Conservation (phyloP, 2,113 vertebrate genomes). For the Cynocephalus volans region DNA sequence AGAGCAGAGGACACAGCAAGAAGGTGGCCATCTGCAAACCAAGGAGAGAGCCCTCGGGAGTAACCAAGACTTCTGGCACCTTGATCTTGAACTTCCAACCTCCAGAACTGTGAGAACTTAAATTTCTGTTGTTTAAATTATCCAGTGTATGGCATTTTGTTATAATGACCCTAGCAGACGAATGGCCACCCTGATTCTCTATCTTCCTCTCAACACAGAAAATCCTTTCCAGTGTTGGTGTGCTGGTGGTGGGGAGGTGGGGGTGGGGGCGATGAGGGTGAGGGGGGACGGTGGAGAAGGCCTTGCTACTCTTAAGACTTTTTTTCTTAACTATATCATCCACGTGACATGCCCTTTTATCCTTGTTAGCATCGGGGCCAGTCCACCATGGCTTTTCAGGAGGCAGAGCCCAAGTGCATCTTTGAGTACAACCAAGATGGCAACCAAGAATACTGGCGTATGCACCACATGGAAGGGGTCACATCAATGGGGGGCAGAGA, state of each 20-base stretch:
- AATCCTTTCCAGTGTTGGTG: neutral
- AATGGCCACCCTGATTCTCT: neutral
- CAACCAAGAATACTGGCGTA: neutral
- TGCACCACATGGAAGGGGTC: neutral
- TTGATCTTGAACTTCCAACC: neutral
- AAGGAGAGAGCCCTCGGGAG: neutral
- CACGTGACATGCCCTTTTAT: neutral
- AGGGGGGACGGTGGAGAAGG: neutral
- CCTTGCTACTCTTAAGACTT: neutral
- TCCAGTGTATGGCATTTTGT: neutral
- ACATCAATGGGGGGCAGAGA: neutral
- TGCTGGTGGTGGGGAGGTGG: too few species aligned
- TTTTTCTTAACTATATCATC: neutral
- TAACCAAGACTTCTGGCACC: neutral
- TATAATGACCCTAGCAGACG: neutral
- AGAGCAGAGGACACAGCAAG: neutral
- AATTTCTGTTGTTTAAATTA: neutral
- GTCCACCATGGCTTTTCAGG: neutral
- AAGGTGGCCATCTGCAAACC: neutral
- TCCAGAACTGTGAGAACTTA: neutral
- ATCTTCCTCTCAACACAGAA: neutral
- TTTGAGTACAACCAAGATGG: neutral
- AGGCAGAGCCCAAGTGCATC: neutral
- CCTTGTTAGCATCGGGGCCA: neutral
- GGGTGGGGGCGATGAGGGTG: rapidly evolving